These are phyloP conservation scores for Linurgus olivaceus DNA, from an alignment of 2,797 vertebrate species.

Conservation along the genomic window DNA sequence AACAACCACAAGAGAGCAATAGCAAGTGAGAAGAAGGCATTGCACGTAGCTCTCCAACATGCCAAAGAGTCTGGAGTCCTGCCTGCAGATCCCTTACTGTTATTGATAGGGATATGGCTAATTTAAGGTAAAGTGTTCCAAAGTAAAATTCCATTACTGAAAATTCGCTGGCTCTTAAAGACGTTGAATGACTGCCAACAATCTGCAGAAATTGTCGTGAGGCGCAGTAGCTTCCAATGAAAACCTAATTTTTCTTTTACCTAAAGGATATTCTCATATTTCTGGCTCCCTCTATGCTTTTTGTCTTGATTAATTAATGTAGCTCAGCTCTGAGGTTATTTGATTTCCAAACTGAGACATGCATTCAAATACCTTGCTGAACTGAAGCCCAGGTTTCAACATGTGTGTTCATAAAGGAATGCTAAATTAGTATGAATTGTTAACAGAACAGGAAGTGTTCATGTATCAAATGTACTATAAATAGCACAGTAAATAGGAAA, in stretches of 20 bases:
- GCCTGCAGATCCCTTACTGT: neutral
- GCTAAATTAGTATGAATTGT: neutral
- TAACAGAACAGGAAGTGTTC: neutral
- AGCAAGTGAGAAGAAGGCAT: neutral
- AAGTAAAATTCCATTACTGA: conserved; percentile 42
- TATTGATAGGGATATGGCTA: conserved; percentile 41
- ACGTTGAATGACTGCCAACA: neutral
- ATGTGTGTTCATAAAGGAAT: neutral
- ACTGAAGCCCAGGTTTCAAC: neutral
- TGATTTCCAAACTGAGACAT: neutral
- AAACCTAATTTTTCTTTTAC: conserved; percentile 31
- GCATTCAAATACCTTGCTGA: neutral
- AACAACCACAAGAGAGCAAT: neutral
- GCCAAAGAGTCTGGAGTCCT: neutral
- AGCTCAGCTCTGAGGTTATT: neutral
- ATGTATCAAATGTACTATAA: neutral
- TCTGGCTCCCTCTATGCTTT: neutral
- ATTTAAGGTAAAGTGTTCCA: conserved; percentile 37
- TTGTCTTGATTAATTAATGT: conserved; percentile 23
- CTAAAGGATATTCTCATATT: conserved; percentile 4
- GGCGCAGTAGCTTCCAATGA: conserved; percentile 7
- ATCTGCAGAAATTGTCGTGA: neutral
- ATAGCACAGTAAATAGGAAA: conserved; percentile 36
- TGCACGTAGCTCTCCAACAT: neutral
- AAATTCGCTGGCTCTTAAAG: neutral